Conservation (phyloP, 2,888 invertebrate genomes). For the Stenodema calcarata region DNA sequence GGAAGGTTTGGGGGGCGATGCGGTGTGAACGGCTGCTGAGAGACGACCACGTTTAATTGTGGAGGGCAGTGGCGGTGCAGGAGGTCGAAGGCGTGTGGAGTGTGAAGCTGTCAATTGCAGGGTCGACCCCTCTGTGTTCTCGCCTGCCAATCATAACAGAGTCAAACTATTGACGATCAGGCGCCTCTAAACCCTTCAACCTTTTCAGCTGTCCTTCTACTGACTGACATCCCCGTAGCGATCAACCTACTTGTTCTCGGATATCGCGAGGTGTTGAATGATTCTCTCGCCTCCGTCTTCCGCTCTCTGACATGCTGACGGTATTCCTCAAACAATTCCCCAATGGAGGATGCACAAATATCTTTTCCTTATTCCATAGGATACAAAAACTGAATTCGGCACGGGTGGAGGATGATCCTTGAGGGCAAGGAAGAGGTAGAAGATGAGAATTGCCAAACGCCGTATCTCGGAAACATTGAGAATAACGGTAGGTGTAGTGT, state of each 20-base stretch:
- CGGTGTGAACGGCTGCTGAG: not conserved
- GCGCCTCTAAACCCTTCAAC: not conserved
- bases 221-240: conserved; percentile 27
- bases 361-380: too few relatives aligned
- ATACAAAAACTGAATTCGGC: too few relatives aligned
- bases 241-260: not conserved
- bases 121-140: not conserved
- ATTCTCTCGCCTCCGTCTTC: not conserved
- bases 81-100: not conserved
- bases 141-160: conserved; percentile 16
- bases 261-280: not conserved
- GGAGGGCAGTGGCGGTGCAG: not conserved
- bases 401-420: too few relatives aligned
- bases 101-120: conserved; percentile 7
- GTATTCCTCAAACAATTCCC: too few relatives aligned
- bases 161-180: conserved; percentile 40
- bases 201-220: conserved; percentile 15
- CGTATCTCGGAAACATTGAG: too few relatives aligned
- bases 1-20: not conserved
- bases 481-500: too few relatives aligned
- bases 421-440: too few relatives aligned
- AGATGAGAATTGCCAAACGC: too few relatives aligned
- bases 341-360: too few relatives aligned
- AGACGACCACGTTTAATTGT: not conserved
- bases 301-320: not conserved